Evolutionary conservation across 2,797 vertebrate genomes (phyloP), one percentile per base, ranked within the genome.

Genomic region (Gobionotothen gibberifrons): DNA sequence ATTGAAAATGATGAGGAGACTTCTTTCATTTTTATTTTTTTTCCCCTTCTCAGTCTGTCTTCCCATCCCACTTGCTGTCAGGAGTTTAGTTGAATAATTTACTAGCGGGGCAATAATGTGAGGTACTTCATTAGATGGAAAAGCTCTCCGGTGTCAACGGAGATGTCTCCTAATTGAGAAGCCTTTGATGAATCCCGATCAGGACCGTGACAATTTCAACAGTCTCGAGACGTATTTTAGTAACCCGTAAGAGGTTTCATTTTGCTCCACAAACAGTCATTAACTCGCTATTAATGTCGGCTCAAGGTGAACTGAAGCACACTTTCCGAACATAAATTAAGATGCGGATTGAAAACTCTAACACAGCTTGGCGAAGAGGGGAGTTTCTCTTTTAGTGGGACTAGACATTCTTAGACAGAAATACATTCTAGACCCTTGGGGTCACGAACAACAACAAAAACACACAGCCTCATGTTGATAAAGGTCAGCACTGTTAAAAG

Each of bases 1-100:
- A 93, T 92, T 87, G 88, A 84, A 91, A 91, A 92, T 91, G 90
- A 93, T 91, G 91, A 90, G 81, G 60, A 86, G 85, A 90, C 88
- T 83, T 87, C 86, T 89, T 88, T 88, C 80, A 86, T 87, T 90
- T 90, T 83, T 82, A 15, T 83, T 69, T 73, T 40, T 40, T 52
- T 19, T 19, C 39, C n/a, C n/a, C 47, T 5, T 26, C n/a, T 59
- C 52, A 53, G 49, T 69, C 80, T 67, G 72, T 84, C 81, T 64
- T 69, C 60, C 26, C 32, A 61, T 52, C 70, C 74, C 72, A 63
- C 67, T 79, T 73, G 76, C 80, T 58, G 17, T 85, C 71, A 82
- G 77, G 87, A 87, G 57, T 90, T 88, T 81, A 81, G 83, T 82
- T 94, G 87, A 92, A 92, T 94, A 90, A 93, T 93, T 91, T 85